Evolutionary conservation across 2,797 vertebrate species (phyloP), one percentile per base, ranked within the genome.

Genomic region (Buphagus erythrorhynchus): DNA sequence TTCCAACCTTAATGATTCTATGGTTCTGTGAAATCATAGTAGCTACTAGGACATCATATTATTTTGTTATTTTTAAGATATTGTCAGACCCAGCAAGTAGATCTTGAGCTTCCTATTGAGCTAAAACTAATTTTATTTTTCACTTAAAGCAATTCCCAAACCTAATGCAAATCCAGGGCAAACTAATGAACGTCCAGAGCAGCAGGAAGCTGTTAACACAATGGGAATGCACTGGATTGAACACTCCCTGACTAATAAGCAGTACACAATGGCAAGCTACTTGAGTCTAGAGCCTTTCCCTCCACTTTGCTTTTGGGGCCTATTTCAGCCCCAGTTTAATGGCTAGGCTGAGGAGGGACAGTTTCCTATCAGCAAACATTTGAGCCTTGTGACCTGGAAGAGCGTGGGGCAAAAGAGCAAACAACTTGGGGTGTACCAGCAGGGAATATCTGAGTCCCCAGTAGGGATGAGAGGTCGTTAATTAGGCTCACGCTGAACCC

Each of bases 401-500:
- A 61, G 17, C 35, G 48, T 10, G 42, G 4, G 1, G 35, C n/a
- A 31, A 45, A 69, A 71, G 21, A 86, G 5, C 18, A 67, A 73
- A 80, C 12, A 19, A 26, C 35, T 42, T 72, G 21, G 29, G 45
- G 25, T 45, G 49, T 28, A 35, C 16, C 43, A 67, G 31, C 24
- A 45, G 10, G 40, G 38, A 91, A 61, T 22, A 54, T 5, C 20
- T 10, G 8, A 4, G 4, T 29, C 11, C 52, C 16, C 35, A 51
- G 1, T 0, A 69, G 55, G 15, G 40, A 55, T n/a, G 14, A 69
- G 1, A 73, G 28, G 21, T 66, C 2, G 2, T 58, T 58, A 28
- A 77, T 31, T 10, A 74, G 36, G 11, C 31, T 40, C 35, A 18
- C 7, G 36, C 18, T 69, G 57, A 79, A 62, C 13, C 9, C 48